Percentiles rank a stretch among this genome's conserved stretches.
These are phyloP conservation scores for Parapristionchus giblindavisi DNA, from an alignment of 2,888 invertebrate genomes.

Conservation along the genomic window DNA sequence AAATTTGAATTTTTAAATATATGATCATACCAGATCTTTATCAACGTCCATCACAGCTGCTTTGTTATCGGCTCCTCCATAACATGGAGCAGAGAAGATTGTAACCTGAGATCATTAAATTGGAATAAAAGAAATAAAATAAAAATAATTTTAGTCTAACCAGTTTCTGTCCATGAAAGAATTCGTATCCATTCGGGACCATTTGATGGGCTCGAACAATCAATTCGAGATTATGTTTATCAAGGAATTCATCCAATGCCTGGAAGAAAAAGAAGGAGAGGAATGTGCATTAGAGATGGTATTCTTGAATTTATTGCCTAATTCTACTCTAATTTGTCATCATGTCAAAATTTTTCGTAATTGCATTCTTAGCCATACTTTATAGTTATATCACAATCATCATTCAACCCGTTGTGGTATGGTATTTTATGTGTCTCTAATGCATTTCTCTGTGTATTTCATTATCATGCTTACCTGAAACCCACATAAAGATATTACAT, in stretches of 20 bases:
- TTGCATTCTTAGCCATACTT: no score
- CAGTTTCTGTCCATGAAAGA: constrained; percentile 38
- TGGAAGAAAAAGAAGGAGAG: background rate
- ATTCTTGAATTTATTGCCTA: background rate
- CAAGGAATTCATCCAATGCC: constrained; percentile 24
- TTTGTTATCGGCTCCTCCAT: constrained; percentile 38
- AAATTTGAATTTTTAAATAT: no score
- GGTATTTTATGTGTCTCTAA: no score
- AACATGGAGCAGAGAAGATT: constrained; percentile 37
- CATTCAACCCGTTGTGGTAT: no score
- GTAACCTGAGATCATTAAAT: constrained; percentile 18
- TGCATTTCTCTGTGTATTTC: no score
- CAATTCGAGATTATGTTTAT: constrained; percentile 28
- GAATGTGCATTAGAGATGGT: no score
- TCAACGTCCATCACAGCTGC: constrained; percentile 30
- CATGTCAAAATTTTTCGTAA: no score
- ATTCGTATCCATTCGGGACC: constrained; percentile 38
- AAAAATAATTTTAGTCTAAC: no score
- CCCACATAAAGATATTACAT: no score
- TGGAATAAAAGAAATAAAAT: no score
- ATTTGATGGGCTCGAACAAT: constrained; percentile 39
- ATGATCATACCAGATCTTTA: constrained; percentile 29
- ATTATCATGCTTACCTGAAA: no score
- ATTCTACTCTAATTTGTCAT: background rate
- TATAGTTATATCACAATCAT: no score